These are phyloP conservation scores for Scaptodrosophila lebanonensis DNA, from an alignment of 1,140 invertebrate species.

Conservation along the genomic window DNA sequence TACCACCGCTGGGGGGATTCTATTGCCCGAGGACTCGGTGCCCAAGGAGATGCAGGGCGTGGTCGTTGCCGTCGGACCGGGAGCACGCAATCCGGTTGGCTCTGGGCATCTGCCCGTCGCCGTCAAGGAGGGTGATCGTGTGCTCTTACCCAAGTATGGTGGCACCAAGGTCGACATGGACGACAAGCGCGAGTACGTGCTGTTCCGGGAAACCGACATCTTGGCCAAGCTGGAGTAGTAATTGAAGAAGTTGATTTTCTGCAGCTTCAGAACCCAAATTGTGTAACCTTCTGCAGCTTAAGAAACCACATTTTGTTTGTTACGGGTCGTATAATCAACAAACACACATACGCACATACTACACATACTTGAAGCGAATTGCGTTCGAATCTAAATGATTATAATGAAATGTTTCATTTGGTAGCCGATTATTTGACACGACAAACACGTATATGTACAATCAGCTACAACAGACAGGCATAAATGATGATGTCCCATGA, in stretches of 20 bases:
- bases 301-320: too few species aligned
- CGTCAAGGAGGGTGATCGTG: slow-evolving; percentile 95
- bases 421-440: slow-evolving; percentile 26
- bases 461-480: background rate
- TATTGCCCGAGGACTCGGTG: slow-evolving; percentile 97
- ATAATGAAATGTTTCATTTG: slow-evolving; percentile 58
- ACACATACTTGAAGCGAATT: slow-evolving; percentile 16
- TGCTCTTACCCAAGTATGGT: slow-evolving; percentile 98
- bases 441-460: background rate
- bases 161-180: slow-evolving; percentile 93
- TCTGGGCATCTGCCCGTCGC: slow-evolving; percentile 87
- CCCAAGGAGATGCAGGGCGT: slow-evolving; percentile 95
- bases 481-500: background rate
- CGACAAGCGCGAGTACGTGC: slow-evolving; percentile 91
- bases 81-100: slow-evolving; percentile 90
- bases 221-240: slow-evolving; percentile 89
- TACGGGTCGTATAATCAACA: too few species aligned
- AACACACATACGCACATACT: background rate
- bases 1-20: slow-evolving; percentile 97
- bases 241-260: background rate
- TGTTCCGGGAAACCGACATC: slow-evolving; percentile 97
- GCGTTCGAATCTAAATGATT: slow-evolving; percentile 71
- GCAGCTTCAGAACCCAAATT: background rate
- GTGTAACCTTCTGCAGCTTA: too few species aligned
- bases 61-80: slow-evolving; percentile 95